phyloP scores from a whole-genome alignment of 2,113 vertebrate species.

The Larimichthys crocea region DNA sequence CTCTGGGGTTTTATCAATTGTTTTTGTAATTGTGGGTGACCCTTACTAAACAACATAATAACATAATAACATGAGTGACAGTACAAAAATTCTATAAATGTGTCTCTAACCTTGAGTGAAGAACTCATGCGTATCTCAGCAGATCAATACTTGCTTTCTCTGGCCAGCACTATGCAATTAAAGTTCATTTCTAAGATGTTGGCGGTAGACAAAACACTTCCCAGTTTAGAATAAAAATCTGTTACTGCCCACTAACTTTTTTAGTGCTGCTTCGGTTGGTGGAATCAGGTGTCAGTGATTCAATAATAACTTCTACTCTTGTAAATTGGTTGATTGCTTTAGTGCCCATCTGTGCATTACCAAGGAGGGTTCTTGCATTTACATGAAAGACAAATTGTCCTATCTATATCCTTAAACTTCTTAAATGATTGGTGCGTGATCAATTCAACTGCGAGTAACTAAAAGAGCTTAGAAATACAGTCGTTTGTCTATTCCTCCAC shows the following conservation, averaged over 20 bases:
- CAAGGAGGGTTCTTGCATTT: not conserved
- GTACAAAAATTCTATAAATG: not conserved
- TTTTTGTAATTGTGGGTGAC: too few species aligned
- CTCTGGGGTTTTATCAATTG: too few species aligned
- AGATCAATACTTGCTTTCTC: not conserved
- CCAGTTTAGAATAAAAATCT: not conserved
- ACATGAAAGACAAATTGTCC: not conserved
- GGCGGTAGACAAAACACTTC: not conserved
- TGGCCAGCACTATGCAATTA: not conserved
- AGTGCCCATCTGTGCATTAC: not conserved
- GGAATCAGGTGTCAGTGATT: not conserved
- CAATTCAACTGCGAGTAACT: not conserved
- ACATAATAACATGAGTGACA: not conserved
- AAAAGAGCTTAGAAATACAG: not conserved
- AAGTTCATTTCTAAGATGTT: not conserved
- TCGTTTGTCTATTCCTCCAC: not conserved
- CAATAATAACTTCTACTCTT: not conserved
- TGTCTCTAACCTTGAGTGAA: not conserved
- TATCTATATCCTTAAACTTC: not conserved
- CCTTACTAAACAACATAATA: too few species aligned
- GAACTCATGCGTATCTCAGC: not conserved
- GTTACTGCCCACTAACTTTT: not conserved
- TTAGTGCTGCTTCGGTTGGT: not conserved
- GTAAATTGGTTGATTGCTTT: not conserved
- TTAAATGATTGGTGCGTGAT: not conserved